These are phyloP conservation scores for Agonopterix heracliana DNA, from an alignment of 2,888 invertebrate genomes.

Conservation along the genomic window DNA sequence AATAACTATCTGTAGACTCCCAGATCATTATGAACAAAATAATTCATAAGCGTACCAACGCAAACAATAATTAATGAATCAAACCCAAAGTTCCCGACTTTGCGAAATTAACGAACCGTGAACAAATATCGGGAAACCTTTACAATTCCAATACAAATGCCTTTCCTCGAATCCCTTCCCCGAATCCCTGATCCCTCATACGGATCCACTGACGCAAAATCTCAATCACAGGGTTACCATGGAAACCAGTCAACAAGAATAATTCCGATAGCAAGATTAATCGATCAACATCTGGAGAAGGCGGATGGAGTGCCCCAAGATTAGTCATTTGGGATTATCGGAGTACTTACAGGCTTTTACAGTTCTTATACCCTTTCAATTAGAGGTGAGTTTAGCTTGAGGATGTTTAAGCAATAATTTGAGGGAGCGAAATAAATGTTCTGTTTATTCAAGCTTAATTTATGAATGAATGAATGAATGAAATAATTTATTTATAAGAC, in stretches of 20 bases:
- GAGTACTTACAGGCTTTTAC: neutral
- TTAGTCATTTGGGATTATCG: conserved; percentile 63
- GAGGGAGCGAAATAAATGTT: conserved; percentile 13
- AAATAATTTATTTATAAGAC: too few species aligned
- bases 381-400: neutral
- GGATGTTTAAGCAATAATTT: neutral
- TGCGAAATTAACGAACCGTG: too few species aligned
- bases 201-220: neutral
- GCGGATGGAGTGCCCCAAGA: conserved; percentile 51
- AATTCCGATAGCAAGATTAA: conserved; percentile 62
- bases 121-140: too few species aligned
- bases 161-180: too few species aligned
- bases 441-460: conserved; percentile 42
- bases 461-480: too few species aligned
- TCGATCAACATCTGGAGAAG: conserved; percentile 62
- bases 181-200: too few species aligned
- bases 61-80: too few species aligned
- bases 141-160: too few species aligned
- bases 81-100: too few species aligned
- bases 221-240: conserved; percentile 23
- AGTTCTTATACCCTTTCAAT: neutral
- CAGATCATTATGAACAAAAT: too few species aligned
- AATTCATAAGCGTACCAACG: too few species aligned
- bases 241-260: conserved; percentile 20
- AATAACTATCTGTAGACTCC: too few species aligned